phyloP scores from a whole-genome alignment of 2,888 invertebrate genomes.

The Hedya salicella region DNA sequence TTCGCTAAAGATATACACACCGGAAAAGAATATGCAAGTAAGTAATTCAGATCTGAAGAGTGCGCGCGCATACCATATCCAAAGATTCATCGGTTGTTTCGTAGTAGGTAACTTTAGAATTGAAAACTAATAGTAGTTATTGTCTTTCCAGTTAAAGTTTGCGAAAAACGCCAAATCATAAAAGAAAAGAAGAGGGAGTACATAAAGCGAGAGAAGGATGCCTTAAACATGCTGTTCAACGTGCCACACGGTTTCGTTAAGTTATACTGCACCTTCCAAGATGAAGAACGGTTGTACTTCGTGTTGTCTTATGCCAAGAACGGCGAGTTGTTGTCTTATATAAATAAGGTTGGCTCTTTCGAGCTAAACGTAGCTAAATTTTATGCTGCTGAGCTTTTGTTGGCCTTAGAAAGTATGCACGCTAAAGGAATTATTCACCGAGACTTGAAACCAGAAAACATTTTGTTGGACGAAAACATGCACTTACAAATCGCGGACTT shows the following conservation, averaged over 20 bases:
- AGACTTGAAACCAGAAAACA: slow-evolving; percentile 99
- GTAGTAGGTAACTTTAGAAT: not conserved
- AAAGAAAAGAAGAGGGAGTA: slow-evolving; percentile 97
- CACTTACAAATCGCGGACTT: slow-evolving; percentile 99
- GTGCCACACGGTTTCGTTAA: slow-evolving; percentile 95
- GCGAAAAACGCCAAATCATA: slow-evolving; percentile 97
- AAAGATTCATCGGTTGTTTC: not conserved
- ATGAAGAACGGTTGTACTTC: slow-evolving; percentile 95
- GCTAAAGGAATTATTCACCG: slow-evolving; percentile 95
- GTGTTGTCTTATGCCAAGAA: slow-evolving; percentile 97
- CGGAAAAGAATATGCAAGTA: slow-evolving; percentile 97
- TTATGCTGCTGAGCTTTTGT: slow-evolving; percentile 96
- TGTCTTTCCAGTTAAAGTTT: slow-evolving; percentile 95
- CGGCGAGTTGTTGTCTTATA: slow-evolving; percentile 96
- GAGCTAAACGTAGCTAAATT: slow-evolving; percentile 95
- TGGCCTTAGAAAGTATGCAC: slow-evolving; percentile 96
- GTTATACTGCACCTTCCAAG: slow-evolving; percentile 98
- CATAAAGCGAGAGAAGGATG: slow-evolving; percentile 97
- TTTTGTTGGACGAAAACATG: slow-evolving; percentile 97
- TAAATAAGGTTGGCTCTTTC: slow-evolving; percentile 95
- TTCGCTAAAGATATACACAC: slow-evolving; percentile 96
- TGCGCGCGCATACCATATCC: not conserved
- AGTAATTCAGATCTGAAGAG: slow-evolving; percentile 69
- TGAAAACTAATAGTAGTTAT: slow-evolving; percentile 42
- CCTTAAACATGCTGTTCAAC: slow-evolving; percentile 92